Conservation (phyloP, 2,797 vertebrate genomes). For the Phrynocephalus forsythii region DNA sequence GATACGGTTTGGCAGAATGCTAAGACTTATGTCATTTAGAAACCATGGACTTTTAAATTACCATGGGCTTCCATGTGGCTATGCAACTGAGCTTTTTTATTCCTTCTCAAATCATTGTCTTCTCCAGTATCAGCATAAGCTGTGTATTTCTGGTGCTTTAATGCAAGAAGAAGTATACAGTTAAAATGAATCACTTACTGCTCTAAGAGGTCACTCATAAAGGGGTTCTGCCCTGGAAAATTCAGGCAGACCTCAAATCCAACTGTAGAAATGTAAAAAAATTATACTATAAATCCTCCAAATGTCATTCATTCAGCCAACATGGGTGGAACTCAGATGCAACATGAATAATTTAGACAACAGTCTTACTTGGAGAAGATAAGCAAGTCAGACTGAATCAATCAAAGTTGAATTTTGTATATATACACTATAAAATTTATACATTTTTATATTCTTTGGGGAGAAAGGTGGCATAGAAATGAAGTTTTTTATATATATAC, state of each 20-base stretch:
- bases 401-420: neutral
- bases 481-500: too few species aligned
- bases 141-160: neutral
- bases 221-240: neutral
- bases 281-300: neutral
- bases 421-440: too few species aligned
- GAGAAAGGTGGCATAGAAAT: too few species aligned
- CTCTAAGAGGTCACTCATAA: conserved; percentile 5
- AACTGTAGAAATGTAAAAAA: neutral
- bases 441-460: too few species aligned
- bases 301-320: neutral
- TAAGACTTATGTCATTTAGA: neutral
- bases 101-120: neutral
- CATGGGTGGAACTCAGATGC: neutral
- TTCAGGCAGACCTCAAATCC: neutral
- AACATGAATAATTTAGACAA: neutral
- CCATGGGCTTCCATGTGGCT: neutral
- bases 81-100: neutral
- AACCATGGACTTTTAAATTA: neutral
- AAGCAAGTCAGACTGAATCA: neutral
- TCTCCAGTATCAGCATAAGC: neutral
- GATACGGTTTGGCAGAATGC: conserved; percentile 6
- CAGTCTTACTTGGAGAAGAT: neutral
- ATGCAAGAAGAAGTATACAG: neutral
- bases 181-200: neutral